Evolutionary conservation across 2,888 invertebrate genomes (phyloP).

Genomic region (Lithodes maja): DNA sequence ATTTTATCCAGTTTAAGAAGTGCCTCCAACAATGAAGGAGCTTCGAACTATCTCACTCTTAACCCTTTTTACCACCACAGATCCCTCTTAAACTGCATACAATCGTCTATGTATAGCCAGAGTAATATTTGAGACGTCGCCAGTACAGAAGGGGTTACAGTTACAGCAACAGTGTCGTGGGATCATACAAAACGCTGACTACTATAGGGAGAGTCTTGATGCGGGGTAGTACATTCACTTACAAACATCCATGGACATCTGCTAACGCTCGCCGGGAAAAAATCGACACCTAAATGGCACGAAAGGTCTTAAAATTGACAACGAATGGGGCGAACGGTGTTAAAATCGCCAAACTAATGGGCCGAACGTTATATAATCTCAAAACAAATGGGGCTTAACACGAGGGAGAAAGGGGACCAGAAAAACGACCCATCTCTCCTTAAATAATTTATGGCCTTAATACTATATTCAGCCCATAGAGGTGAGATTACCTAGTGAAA

Average conservation of each 20-base stretch:
- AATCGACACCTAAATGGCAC: neutral
- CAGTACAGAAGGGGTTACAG: neutral
- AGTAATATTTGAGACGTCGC: too few species aligned
- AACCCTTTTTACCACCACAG: too few species aligned
- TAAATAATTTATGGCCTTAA: neutral
- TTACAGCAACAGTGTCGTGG: neutral
- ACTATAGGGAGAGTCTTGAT: neutral
- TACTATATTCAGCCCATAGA: neutral
- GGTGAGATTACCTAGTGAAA: neutral
- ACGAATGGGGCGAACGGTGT: too few species aligned
- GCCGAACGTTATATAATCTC: neutral
- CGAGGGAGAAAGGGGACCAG: neutral
- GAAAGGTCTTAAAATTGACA: too few species aligned
- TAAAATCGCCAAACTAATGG: neutral
- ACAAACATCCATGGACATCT: neutral
- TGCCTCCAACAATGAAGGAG: too few species aligned
- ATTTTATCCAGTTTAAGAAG: too few species aligned
- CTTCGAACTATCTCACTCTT: too few species aligned
- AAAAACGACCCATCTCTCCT: neutral
- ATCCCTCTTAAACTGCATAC: too few species aligned
- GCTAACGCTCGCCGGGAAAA: neutral
- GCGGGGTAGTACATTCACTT: neutral
- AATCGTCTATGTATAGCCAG: too few species aligned
- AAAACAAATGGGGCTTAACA: neutral
- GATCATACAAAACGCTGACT: neutral